Percentiles rank a stretch among this genome's conserved stretches.
phyloP scores from a whole-genome alignment of 1,140 invertebrate species.

The Tribolium castaneum region DNA sequence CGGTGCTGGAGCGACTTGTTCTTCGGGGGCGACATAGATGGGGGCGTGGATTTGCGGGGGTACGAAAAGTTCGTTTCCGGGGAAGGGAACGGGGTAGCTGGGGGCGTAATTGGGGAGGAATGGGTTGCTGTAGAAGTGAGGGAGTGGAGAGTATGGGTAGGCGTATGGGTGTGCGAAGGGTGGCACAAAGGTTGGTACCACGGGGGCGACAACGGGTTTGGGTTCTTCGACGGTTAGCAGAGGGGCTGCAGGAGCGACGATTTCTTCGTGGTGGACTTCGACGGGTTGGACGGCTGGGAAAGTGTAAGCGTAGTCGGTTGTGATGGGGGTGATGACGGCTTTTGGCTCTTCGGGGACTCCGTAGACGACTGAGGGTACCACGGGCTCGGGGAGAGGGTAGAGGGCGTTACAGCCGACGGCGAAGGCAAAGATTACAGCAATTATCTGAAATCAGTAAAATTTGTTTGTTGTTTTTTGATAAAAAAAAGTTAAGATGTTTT shows the following conservation, averaged over 20 bases:
- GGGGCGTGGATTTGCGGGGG: neutral
- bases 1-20: neutral
- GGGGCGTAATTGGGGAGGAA: neutral
- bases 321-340: neutral
- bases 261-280: neutral
- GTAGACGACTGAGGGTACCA: neutral
- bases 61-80: neutral
- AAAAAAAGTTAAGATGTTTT: neutral
- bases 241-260: neutral
- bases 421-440: neutral
- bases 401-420: neutral
- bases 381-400: neutral
- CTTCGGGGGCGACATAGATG: neutral
- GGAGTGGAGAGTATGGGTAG: neutral
- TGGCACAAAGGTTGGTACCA: neutral
- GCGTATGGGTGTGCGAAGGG: neutral
- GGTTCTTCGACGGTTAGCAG: neutral
- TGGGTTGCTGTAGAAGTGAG: neutral
- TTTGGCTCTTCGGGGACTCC: slow-evolving; percentile 3
- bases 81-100: neutral
- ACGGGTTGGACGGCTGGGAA: neutral
- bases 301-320: neutral
- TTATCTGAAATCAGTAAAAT: neutral
- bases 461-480: neutral
- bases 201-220: neutral